Evolutionary conservation across 2,113 vertebrate species (phyloP).

Genomic region (Lichenostomus cassidix): DNA sequence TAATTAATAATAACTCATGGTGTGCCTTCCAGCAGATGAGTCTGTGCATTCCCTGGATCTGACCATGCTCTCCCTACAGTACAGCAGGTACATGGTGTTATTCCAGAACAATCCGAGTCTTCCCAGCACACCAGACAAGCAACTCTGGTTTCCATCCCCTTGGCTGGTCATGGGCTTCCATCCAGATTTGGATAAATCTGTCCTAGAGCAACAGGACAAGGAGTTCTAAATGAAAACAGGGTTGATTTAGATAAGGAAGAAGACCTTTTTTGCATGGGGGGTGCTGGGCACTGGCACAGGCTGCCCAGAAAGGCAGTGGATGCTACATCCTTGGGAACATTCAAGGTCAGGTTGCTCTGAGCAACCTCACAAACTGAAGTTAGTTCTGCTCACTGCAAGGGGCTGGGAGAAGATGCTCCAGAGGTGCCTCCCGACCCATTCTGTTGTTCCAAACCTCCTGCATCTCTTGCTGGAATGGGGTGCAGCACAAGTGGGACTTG

Average conservation of each 20-base stretch:
- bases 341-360: background rate
- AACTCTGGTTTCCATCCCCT: background rate
- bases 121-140: background rate
- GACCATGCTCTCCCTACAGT: no score
- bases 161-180: background rate
- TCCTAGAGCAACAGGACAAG: background rate
- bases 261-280: background rate
- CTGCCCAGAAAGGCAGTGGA: background rate
- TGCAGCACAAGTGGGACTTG: background rate
- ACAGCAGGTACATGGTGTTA: fast-evolving
- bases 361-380: background rate
- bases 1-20: background rate
- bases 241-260: background rate
- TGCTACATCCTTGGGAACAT: background rate
- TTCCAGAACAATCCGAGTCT: background rate
- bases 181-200: background rate
- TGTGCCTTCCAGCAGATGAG: background rate
- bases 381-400: background rate
- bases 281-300: background rate
- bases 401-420: background rate
- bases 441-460: background rate
- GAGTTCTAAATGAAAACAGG: background rate
- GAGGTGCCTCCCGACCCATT: background rate
- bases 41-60: background rate
- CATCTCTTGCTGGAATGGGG: background rate